Base-by-base conservation (phyloP, 2,797 vertebrate species). In the Oceanodroma leucorhoa region DNA sequence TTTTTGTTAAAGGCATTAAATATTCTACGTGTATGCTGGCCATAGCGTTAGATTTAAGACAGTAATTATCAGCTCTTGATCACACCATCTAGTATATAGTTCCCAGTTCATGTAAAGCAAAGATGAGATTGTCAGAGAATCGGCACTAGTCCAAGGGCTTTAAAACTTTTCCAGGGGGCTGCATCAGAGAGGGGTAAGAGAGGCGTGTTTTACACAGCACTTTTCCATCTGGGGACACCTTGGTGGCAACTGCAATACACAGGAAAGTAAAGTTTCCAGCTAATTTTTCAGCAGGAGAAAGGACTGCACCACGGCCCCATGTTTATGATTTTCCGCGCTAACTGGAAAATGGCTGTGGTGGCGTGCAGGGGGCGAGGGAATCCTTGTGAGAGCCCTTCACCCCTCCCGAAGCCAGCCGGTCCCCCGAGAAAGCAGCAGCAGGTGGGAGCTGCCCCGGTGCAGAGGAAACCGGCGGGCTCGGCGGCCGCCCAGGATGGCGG, bases 21-120 rank as follows among this genome's bases (percentile, higher is more conserved):
- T 94, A 82, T 48, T 95, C 69, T 78, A 36, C 0, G 0, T 72
- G 36, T 76, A 72, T 90, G 82, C n/a, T 34, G 83, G 29, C 58
- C 27, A 53, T 53, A 93, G 21, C 21, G 4, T 32, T 36, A 92
- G 60, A 93, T 83, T 94, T 95, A 97, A 94, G 40, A 46, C 6
- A 71, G 38, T 65, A 92, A 91, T 94, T 95, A 93, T 55, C 45
- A 93, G 50, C 43, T 90, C 67, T 88, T 82, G 73, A 93, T 94
- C 69, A 86, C 43, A 78, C 10, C 29, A 18, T 76, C 41, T 87
- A 45, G 24, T 65, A 16, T 64, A 18, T 30, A 41, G 61, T 16
- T 96, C 76, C 38, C 50, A 73, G 51, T 54, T 66, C 48, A 83
- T 11, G 30, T 30, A 66, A 77, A 88, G 20, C 60, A 92, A 95